Conservation (phyloP, 2,797 vertebrate genomes). For the Sebastes umbrosus region DNA sequence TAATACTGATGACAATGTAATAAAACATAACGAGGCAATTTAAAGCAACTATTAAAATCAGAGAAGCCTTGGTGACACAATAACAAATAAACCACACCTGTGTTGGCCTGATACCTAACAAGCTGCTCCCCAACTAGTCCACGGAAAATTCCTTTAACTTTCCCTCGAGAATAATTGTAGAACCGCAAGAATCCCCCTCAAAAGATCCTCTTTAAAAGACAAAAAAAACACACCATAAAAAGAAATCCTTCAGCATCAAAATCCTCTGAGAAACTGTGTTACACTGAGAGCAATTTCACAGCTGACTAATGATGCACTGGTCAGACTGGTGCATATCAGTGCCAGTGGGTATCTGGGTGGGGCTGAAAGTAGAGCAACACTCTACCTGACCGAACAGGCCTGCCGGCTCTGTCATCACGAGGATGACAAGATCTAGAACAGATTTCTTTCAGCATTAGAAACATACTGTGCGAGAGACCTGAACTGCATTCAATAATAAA, state of each 20-base stretch:
- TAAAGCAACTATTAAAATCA: not conserved
- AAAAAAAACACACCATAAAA: not conserved
- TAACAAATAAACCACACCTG: slow-evolving; percentile 51
- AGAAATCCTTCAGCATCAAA: not conserved
- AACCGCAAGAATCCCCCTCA: not conserved
- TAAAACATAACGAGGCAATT: not conserved
- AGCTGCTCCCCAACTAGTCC: not conserved
- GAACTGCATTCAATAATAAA: not conserved
- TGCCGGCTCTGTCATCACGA: slow-evolving; percentile 19
- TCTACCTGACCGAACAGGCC: slow-evolving; percentile 61
- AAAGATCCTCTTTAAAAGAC: not conserved
- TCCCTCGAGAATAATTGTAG: not conserved
- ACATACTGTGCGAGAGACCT: not conserved
- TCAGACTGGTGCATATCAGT: slow-evolving; percentile 40
- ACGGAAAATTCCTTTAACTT: not conserved
- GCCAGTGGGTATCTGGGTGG: slow-evolving; percentile 68
- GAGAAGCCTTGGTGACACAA: not conserved
- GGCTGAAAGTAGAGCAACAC: slow-evolving; percentile 25
- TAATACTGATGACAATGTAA: not conserved
- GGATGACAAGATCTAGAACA: not conserved
- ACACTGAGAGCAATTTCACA: slow-evolving; percentile 20
- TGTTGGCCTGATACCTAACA: not conserved
- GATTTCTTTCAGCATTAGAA: not conserved
- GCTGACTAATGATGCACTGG: slow-evolving; percentile 38
- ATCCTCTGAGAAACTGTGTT: not conserved